These are phyloP conservation scores for Chloroceryle aenea DNA, from an alignment of 2,113 vertebrate species.

Conservation along the genomic window DNA sequence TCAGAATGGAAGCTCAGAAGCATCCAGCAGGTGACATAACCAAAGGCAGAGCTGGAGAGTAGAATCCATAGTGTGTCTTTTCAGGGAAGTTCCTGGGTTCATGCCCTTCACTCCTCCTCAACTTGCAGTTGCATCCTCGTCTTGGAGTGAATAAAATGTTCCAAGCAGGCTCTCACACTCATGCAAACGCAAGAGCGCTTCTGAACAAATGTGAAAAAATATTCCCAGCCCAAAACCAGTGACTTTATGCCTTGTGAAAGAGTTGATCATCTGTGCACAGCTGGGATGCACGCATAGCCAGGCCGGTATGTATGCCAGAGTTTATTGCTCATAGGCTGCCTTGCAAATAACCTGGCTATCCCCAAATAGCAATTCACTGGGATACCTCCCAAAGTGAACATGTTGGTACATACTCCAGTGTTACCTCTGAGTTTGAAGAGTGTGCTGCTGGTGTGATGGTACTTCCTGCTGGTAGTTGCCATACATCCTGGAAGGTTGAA, in stretches of 20 bases:
- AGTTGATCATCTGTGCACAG: neutral
- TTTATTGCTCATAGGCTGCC: neutral
- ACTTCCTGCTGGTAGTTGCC: neutral
- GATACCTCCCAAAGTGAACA: neutral
- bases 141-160: neutral
- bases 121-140: rapidly evolving
- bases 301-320: neutral
- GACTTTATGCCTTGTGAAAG: neutral
- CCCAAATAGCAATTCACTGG: neutral
- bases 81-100: neutral
- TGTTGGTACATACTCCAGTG: rapidly evolving
- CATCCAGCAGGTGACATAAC: neutral
- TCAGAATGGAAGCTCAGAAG: neutral
- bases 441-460: neutral
- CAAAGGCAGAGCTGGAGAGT: neutral
- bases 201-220: neutral
- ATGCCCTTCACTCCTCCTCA: neutral
- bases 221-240: neutral
- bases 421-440: neutral
- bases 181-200: neutral
- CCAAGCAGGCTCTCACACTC: neutral
- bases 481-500: neutral
- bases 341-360: neutral
- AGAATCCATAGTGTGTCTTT: neutral
- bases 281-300: rapidly evolving